phyloP scores from a whole-genome alignment of 1,140 invertebrate species.

The Drosophila elegans region DNA sequence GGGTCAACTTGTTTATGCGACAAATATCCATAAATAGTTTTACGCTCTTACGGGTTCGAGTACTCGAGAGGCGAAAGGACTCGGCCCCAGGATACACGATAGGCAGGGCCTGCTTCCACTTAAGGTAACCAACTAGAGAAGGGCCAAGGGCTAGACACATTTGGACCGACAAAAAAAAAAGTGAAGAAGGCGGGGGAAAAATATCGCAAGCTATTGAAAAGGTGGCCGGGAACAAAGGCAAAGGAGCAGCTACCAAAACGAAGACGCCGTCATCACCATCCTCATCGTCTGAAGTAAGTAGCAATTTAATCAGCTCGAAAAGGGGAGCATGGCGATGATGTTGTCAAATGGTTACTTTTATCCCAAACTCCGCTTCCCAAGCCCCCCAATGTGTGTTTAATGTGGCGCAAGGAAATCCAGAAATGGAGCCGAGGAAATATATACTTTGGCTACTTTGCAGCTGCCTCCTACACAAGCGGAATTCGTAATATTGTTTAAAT shows the following conservation, averaged over 20 bases:
- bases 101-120: constrained; percentile 51
- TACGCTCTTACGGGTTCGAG: constrained; percentile 60
- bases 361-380: constrained; percentile 1
- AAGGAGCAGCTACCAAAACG: constrained; percentile 35
- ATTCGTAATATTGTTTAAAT: constrained; percentile 75
- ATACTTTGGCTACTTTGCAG: constrained; percentile 43
- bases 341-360: constrained; percentile 68
- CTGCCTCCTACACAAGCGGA: constrained; percentile 46
- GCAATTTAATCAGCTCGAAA: constrained; percentile 74
- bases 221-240: constrained; percentile 63
- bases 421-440: constrained; percentile 51
- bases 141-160: constrained; percentile 69
- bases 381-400: constrained; percentile 56
- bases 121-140: constrained; percentile 57
- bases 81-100: constrained; percentile 32
- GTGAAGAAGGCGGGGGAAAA: neutral
- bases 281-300: constrained; percentile 51
- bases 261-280: constrained; percentile 46
- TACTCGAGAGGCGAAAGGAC: constrained; percentile 41
- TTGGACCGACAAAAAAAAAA: constrained; percentile 50
- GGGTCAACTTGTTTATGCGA: constrained; percentile 78
- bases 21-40: constrained; percentile 83
- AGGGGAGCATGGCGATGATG: constrained; percentile 64
- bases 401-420: constrained; percentile 65
- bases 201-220: constrained; percentile 47